phyloP scores from a whole-genome alignment of 2,888 invertebrate genomes.

The Apamea sordens region DNA sequence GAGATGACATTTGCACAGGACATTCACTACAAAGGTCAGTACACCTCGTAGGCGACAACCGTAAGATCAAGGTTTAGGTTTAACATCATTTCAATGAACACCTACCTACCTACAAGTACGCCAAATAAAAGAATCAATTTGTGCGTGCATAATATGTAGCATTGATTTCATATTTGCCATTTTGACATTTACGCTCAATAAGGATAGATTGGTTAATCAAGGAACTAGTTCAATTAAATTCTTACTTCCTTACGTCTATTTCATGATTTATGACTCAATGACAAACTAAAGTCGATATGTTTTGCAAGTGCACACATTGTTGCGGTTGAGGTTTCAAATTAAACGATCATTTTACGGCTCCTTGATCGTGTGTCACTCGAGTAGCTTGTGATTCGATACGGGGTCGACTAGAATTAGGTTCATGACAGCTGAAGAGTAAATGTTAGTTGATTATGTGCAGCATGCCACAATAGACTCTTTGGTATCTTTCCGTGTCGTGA shows the following conservation, averaged over 20 bases:
- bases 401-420: conserved; percentile 48
- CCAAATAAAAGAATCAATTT: conserved; percentile 13
- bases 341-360: conserved; percentile 61
- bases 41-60: conserved; percentile 70
- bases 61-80: conserved; percentile 78
- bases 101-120: conserved; percentile 8
- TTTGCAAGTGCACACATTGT: conserved; percentile 55
- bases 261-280: conserved; percentile 39
- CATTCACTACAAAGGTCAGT: conserved; percentile 78
- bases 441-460: conserved; percentile 43
- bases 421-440: conserved; percentile 53
- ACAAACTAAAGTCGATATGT: conserved; percentile 47
- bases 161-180: not conserved
- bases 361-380: conserved; percentile 53
- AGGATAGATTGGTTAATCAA: conserved; percentile 15
- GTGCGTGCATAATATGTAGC: not conserved
- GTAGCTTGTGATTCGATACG: conserved; percentile 59
- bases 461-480: conserved; percentile 47
- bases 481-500: conserved; percentile 73
- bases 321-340: conserved; percentile 62
- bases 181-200: conserved; percentile 15
- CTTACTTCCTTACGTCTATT: conserved; percentile 31
- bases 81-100: conserved; percentile 42
- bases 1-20: conserved; percentile 76
- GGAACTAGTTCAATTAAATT: conserved; percentile 11